These are phyloP conservation scores for Coelopa frigida DNA, from an alignment of 1,140 invertebrate species.

Conservation along the genomic window DNA sequence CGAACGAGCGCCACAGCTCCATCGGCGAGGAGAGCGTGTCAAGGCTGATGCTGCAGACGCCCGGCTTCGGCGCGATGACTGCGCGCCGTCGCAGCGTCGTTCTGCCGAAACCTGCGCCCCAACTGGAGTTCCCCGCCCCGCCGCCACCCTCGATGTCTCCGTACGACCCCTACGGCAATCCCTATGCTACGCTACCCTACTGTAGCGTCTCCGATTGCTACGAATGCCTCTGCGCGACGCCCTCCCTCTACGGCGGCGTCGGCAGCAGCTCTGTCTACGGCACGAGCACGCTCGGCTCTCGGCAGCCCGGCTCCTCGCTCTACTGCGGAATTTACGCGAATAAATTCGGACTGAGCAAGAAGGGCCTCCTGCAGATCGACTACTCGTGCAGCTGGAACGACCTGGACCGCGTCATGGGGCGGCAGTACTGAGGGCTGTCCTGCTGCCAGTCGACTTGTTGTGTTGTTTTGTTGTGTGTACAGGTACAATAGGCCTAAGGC, in stretches of 20 bases:
- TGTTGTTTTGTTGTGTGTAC: too few species aligned
- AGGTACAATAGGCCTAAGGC: too few species aligned
- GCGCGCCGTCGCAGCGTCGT: slow-evolving; percentile 21
- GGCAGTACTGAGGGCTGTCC: slow-evolving; percentile 27
- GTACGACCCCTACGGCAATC: slow-evolving; percentile 38
- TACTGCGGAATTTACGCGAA: slow-evolving; percentile 38
- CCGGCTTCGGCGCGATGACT: slow-evolving; percentile 28
- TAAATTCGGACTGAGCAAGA: slow-evolving; percentile 54
- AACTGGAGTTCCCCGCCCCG: slow-evolving; percentile 38
- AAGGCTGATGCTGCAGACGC: slow-evolving; percentile 22
- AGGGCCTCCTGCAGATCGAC: slow-evolving; percentile 61
- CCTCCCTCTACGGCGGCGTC: slow-evolving; percentile 5
- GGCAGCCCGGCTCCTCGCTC: slow-evolving; percentile 29
- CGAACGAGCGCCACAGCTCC: slow-evolving; percentile 34
- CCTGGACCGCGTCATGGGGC: slow-evolving; percentile 50
- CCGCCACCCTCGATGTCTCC: slow-evolving; percentile 37
- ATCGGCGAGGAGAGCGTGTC: slow-evolving; percentile 23
- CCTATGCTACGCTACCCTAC: slow-evolving; percentile 34
- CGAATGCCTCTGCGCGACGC: slow-evolving; percentile 35
- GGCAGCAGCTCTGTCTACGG: slow-evolving; percentile 6
- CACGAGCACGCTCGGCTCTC: neutral
- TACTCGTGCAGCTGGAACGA: slow-evolving; percentile 62
- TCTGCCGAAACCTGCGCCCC: slow-evolving; percentile 20
- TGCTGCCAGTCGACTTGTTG: too few species aligned
- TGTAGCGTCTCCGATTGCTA: slow-evolving; percentile 38